Percentiles rank a stretch among this genome's conserved stretches.
Conservation (phyloP, 2,797 vertebrate species). For the Pachyuromys duprasi region DNA sequence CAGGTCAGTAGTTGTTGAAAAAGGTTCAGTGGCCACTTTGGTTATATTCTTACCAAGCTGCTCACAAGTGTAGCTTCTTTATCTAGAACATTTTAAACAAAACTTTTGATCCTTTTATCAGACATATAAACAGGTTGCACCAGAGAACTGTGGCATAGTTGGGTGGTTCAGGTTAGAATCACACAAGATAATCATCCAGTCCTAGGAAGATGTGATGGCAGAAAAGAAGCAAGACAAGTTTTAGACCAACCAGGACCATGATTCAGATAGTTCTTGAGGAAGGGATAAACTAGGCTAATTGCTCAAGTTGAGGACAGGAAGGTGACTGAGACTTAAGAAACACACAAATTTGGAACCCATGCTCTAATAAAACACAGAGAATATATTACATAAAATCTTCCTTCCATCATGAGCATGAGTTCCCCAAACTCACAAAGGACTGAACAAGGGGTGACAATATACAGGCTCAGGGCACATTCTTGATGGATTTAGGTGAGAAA, state of each 20-base stretch:
- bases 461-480: neutral
- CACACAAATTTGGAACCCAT: neutral
- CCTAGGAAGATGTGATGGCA: neutral
- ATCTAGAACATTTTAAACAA: neutral
- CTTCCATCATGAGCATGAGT: neutral
- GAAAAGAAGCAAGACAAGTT: neutral
- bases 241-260: neutral
- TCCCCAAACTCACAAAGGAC: neutral
- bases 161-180: neutral
- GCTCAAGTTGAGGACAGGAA: neutral
- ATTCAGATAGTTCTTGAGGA: neutral
- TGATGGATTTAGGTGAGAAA: neutral
- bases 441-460: neutral
- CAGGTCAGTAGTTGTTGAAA: neutral
- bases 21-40: neutral
- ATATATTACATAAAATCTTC: neutral
- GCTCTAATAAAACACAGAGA: neutral
- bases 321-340: neutral
- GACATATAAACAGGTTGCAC: slow-evolving; percentile 25
- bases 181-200: neutral
- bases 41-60: neutral
- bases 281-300: neutral
- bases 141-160: neutral
- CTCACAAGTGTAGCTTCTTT: neutral
- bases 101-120: neutral